These are phyloP conservation scores for Cochlearius cochlearius DNA, from an alignment of 2,113 vertebrate species.

Conservation along the genomic window DNA sequence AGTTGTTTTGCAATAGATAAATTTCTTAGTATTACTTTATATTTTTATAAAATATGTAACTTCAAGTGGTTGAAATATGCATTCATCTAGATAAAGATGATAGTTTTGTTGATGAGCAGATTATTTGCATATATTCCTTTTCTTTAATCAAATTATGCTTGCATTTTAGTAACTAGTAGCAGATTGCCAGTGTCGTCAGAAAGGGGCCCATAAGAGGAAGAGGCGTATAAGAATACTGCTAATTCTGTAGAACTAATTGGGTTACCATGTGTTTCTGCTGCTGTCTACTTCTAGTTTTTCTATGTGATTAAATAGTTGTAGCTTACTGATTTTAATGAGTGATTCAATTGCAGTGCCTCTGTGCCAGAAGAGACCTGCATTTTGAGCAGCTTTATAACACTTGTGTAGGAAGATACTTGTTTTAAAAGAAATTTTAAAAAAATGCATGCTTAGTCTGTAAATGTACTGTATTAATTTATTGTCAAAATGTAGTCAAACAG, in stretches of 20 bases:
- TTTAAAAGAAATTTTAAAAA: neutral
- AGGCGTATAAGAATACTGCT: slow-evolving; percentile 3
- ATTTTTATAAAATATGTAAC: neutral
- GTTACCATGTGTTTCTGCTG: slow-evolving; percentile 52
- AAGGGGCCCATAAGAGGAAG: slow-evolving; percentile 6
- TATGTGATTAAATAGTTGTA: neutral
- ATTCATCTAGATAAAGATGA: neutral
- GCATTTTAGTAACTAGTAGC: neutral
- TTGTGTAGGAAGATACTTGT: neutral
- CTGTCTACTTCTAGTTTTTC: neutral
- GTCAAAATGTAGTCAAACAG: neutral
- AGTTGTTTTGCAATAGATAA: neutral
- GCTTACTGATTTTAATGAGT: slow-evolving; percentile 21
- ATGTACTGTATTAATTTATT: neutral
- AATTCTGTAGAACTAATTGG: slow-evolving; percentile 41
- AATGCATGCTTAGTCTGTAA: neutral
- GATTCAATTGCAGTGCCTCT: neutral
- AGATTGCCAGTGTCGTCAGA: slow-evolving; percentile 31
- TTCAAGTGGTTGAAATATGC: neutral
- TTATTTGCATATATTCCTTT: neutral
- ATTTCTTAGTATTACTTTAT: neutral
- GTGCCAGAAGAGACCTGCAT: neutral
- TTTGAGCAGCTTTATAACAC: neutral
- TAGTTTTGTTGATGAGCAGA: neutral
- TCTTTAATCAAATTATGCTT: neutral